Evolutionary conservation across 2,888 invertebrate species (phyloP), one percentile per base, ranked within the genome.

Genomic region (Lasioglossum zephyrum): DNA sequence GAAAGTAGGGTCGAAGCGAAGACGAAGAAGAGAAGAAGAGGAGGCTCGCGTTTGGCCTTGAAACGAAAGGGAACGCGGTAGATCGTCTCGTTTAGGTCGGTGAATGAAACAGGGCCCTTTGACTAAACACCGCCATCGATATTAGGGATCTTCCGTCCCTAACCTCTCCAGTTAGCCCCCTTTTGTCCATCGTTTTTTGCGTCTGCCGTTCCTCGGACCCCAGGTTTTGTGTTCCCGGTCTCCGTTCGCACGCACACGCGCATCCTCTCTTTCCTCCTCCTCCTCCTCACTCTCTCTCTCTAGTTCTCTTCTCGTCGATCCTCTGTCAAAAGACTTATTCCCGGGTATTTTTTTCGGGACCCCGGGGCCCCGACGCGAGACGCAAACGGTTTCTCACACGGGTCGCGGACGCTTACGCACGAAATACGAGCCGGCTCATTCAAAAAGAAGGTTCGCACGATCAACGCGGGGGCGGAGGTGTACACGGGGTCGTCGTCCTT

Each of bases 51-150:
- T 73, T 83, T 83, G 83, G 79, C 86, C 87, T 87, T 82, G 87
- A 82, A 83, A 83, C 75, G 77, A 80, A 85, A 77, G 79, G 76
- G 84, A 80, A 78, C 77, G 82, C 73, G 80, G 87, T 72, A 81
- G 84, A 80, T 87, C 87, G 80, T 83, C 87, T 84, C 82, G 87
- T 80, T 87, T 82, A 77, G 82, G 73, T 72, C 84, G 76, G 79
- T 88, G 87, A 88, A 88, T 87, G 88, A 83, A 86, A 82, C 77
- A 22, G 81, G 75, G 79, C 76, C 79, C 88, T 88, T 88, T 88
- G 88, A 88, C 84, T 78, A 81, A 87, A 79, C 86, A 85, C 88
- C 88, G 87, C 87, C 87, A 78, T 85, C 87, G 82, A 87, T 82
- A 82, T 87, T 87, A 82, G 84, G 83, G 82, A 88, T 87, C 88